Conservation (phyloP, 2,888 invertebrate genomes). For the Pachymerium ferrugineum region DNA sequence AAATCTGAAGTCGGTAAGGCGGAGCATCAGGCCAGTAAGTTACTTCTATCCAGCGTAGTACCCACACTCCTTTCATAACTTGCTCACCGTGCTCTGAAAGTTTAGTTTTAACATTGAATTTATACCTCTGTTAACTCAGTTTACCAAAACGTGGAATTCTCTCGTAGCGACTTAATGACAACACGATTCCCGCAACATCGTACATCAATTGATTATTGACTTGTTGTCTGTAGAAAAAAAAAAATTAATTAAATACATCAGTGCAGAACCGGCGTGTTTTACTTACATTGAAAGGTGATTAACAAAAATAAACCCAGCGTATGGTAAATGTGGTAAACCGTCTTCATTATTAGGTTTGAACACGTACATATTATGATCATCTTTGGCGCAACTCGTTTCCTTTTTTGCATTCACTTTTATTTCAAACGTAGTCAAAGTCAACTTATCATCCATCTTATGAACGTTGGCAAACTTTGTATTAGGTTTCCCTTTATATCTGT, state of each 20-base stretch:
- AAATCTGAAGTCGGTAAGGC: background rate
- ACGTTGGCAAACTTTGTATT: background rate
- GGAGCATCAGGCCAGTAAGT: background rate
- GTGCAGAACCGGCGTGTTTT: too few relatives aligned
- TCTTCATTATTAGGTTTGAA: background rate
- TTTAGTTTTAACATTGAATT: background rate
- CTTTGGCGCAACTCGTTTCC: background rate
- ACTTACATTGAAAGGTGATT: too few relatives aligned
- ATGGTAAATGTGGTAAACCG: background rate
- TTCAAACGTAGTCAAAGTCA: background rate
- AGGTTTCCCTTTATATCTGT: background rate
- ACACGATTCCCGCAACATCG: background rate
- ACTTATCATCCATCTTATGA: background rate
- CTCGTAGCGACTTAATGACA: background rate
- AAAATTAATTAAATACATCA: too few relatives aligned
- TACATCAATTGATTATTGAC: background rate
- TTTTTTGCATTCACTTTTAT: background rate
- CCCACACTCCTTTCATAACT: background rate
- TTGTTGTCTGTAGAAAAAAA: background rate
- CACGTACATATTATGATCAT: background rate
- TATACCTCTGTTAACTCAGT: background rate
- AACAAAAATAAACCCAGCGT: background rate
- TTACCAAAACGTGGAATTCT: background rate
- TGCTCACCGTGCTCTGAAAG: background rate
- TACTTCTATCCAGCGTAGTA: background rate